Evolutionary conservation across 2,888 invertebrate genomes (phyloP), one percentile per base, ranked within the genome.

Genomic region (Choristoneura rosaceana): DNA sequence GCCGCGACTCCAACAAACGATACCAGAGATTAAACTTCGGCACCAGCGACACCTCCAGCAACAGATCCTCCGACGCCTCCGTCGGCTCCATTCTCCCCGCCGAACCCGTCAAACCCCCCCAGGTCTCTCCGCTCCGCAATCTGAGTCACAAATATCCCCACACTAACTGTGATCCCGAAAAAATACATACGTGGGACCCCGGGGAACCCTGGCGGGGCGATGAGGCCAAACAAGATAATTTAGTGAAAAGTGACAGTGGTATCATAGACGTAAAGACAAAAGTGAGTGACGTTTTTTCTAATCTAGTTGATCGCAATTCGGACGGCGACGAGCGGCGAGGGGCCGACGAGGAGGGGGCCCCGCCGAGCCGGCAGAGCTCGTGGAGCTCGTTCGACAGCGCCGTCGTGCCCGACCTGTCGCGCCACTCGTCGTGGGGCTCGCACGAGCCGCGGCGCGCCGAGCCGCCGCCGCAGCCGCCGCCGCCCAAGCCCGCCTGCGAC

Each of bases 351-450:
- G 84, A 88, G 52, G 86, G 89, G 25, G 87, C 86, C 81, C 86
- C 92, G 80, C 85, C 92, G 77, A 89, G 93, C 77, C 91, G 97
- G 45, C 97, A 97, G 87, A 96, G 96, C 87, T 97, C 97, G 64
- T 97, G 97, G 96, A 96, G 96, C 84, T 96, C 96, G 45, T 96
- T 96, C 85, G 97, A 97, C 88, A 97, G 97, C 85, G 97, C 97
- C 38, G 96, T 97, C 47, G 96, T 95, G 62, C 92, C 96, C 75
- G 96, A 96, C 78, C 95, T 96, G 43, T 96, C 97, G 73, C 95
- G 97, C 10, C 97, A 97, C 85, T 96, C 97, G 77, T 97, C 97
- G 55, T 97, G 97, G 97, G 97, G 97, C 74, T 96, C 97, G n/a
- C 96, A 95, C 66, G 97, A 68, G 75, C 78, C 74, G 69, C 64